Conservation (phyloP, 2,113 vertebrate species). For the Furnarius figulus region DNA sequence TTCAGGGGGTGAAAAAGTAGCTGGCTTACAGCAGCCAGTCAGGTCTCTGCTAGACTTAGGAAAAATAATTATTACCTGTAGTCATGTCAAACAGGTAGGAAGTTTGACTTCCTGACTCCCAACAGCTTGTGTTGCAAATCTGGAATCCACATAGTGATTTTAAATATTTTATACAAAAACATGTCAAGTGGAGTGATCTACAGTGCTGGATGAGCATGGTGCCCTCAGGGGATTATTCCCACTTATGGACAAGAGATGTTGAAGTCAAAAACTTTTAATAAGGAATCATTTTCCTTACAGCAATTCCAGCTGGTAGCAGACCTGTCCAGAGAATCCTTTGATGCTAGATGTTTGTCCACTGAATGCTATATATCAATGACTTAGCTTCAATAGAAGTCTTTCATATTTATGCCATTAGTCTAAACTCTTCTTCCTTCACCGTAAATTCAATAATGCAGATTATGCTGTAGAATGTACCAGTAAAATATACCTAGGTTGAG, state of each 20-base stretch:
- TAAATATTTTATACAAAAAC: not conserved
- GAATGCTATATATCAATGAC: not conserved
- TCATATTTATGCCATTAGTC: not conserved
- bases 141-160: not conserved
- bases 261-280: not conserved
- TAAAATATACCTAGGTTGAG: not conserved
- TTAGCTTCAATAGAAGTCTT: not conserved
- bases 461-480: not conserved
- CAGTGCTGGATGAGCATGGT: not conserved
- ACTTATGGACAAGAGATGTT: not conserved
- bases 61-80: not conserved
- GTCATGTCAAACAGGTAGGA: not conserved
- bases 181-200: not conserved
- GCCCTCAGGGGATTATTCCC: not conserved
- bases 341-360: not conserved
- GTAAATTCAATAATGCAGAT: not conserved
- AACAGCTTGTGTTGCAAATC: not conserved
- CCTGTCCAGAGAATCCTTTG: not conserved
- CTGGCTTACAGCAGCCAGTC: not conserved
- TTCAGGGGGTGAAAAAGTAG: not conserved
- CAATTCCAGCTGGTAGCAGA: not conserved
- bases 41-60: not conserved
- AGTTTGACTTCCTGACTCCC: not conserved
- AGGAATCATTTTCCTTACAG: not conserved
- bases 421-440: not conserved